phyloP scores from a whole-genome alignment of 2,113 vertebrate genomes.

The Callipepla californica region DNA sequence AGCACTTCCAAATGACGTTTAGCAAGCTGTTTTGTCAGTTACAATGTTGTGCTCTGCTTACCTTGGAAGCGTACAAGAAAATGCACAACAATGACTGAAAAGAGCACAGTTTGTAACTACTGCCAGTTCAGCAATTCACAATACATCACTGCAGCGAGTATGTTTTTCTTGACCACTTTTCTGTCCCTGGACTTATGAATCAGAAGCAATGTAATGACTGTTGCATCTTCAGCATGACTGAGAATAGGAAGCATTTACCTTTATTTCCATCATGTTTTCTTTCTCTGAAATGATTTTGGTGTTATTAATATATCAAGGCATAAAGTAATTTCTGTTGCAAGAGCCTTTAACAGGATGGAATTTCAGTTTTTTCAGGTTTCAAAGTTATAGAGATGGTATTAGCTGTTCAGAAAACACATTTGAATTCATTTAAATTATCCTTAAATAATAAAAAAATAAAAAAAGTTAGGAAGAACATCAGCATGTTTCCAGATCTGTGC shows the following conservation, averaged over 20 bases:
- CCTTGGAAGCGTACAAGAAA: background rate
- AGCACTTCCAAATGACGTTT: background rate
- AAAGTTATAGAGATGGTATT: background rate
- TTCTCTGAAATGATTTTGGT: background rate
- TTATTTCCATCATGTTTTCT: background rate
- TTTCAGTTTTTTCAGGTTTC: background rate
- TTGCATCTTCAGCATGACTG: background rate
- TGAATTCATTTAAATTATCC: background rate
- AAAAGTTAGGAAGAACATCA: background rate
- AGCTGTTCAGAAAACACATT: background rate
- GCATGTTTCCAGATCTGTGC: background rate
- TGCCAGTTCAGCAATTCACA: background rate
- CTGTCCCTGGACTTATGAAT: background rate
- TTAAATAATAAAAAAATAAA: background rate
- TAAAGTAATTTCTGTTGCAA: background rate
- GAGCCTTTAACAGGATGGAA: background rate
- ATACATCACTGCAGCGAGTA: background rate
- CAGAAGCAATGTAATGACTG: background rate
- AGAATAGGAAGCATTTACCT: background rate
- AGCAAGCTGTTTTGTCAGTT: background rate
- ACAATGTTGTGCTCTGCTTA: background rate
- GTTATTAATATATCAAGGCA: background rate
- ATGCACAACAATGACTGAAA: background rate
- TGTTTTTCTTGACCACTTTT: background rate
- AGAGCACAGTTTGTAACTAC: background rate